Base-by-base conservation (phyloP, 1,140 invertebrate genomes). In the Aphidius gifuensis region DNA sequence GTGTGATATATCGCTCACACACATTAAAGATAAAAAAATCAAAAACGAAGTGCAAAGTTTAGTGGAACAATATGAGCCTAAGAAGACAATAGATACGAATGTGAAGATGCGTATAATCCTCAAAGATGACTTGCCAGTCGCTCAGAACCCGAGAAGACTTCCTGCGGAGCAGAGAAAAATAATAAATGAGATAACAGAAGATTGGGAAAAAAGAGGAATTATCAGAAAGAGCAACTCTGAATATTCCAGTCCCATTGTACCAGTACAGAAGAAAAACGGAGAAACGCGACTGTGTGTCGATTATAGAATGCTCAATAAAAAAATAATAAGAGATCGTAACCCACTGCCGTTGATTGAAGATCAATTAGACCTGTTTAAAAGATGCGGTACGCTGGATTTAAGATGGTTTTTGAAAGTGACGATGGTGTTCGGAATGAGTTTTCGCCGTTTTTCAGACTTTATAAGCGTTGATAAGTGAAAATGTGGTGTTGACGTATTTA, bases 401-500 rank as follows among this genome's bases (percentile, higher is more conserved):
- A 66, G 68, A 9, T 75, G 69, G 57, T 84, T 83, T 61, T 72
- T 74, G 68, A 63, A 16, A n/a, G n/a, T n/a, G n/a, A n/a, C n/a
- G 16, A 16, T 16, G 16, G 16, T 16, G 16, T 16, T 16, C 16
- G 16, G 16, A 16, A 16, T 16, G 16, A 16, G 16, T 16, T 16
- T 16, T 16, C 16, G 16, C 16, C 16, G 16, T 16, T 16, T 16
- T 16, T 16, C 16, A 16, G 1, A 16, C 16, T 16, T 16, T 16
- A 16, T 16, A 16, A 16, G 1, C 16, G 16, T 1, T 16, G 16
- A 16, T 16, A 16, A 16, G 16, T 16, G 16, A 16, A 16, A 16
- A 16, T 16, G 54, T 55, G 11, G 63, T 72, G 9, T 55, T 74
- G 32, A 57, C 67, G 21, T 74, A 73, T 62, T 62, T 74, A 32